Conservation (phyloP, 2,113 vertebrate species). For the Prolemur simus region DNA sequence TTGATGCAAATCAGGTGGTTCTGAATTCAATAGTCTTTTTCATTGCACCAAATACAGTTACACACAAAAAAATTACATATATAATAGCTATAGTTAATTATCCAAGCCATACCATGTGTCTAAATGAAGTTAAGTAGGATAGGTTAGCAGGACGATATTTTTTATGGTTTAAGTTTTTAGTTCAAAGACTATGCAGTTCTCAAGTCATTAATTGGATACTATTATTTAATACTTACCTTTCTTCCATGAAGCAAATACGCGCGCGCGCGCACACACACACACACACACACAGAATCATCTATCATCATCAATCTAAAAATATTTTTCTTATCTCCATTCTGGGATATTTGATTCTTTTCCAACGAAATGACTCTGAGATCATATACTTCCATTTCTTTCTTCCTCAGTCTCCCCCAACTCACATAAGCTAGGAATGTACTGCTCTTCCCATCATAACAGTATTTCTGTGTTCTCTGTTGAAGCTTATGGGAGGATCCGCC, state of each 20-base stretch:
- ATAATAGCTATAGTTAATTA: neutral
- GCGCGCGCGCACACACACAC: neutral
- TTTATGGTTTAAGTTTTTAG: conserved; percentile 2
- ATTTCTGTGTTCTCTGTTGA: neutral
- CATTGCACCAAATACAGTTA: conserved; percentile 44
- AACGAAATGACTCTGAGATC: neutral
- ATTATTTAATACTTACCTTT: neutral
- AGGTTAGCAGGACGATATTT: neutral
- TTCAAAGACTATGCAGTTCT: neutral
- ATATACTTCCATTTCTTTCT: neutral
- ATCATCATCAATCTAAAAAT: neutral
- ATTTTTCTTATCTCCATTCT: neutral
- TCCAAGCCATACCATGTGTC: neutral
- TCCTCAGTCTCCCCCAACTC: neutral
- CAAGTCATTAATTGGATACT: neutral
- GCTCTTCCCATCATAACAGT: neutral
- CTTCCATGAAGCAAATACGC: neutral
- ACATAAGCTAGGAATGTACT: neutral
- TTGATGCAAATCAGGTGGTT: neutral
- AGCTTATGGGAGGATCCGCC: neutral
- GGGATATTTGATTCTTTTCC: neutral
- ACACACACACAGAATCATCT: neutral
- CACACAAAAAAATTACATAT: neutral
- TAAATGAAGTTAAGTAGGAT: neutral
- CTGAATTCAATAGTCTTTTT: conserved; percentile 52